Percentiles rank a stretch among this genome's conserved stretches.
Evolutionary conservation across 2,113 vertebrate species (phyloP).

Genomic region (Rafetus swinhoei): DNA sequence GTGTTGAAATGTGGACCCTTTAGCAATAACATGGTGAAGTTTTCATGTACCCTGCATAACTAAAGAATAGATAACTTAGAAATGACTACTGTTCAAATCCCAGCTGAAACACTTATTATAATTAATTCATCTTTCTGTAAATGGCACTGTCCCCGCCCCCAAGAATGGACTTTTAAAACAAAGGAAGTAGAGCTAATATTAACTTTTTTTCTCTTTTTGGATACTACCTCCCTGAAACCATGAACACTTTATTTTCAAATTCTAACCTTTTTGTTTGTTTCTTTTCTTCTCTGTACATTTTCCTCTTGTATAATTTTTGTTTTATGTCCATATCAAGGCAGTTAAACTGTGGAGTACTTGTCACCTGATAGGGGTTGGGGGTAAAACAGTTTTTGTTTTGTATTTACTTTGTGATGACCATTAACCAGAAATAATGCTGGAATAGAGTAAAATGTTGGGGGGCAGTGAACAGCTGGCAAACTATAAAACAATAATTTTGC

Average conservation of each 20-base stretch:
- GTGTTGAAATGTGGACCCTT: not conserved
- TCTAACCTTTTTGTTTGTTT: not conserved
- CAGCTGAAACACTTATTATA: not conserved
- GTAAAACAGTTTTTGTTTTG: not conserved
- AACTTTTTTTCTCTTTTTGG: not conserved
- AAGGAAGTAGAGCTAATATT: not conserved
- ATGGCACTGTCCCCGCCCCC: not conserved
- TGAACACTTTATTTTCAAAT: not conserved
- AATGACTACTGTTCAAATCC: not conserved
- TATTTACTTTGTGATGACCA: not conserved
- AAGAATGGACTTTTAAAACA: not conserved
- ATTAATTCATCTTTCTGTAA: constrained; percentile 26
- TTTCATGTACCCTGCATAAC: constrained; percentile 7
- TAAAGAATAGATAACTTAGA: not conserved
- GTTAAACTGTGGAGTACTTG: not conserved
- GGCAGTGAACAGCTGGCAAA: fast-evolving
- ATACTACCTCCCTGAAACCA: not conserved
- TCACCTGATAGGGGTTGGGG: not conserved
- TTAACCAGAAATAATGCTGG: not conserved
- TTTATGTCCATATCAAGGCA: not conserved
- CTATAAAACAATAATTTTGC: not conserved
- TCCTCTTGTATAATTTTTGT: not conserved
- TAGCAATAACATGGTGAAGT: constrained; percentile 5
- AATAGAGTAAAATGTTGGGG: not conserved
- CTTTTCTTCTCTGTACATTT: not conserved